These are phyloP conservation scores for Drosophila auraria DNA, from an alignment of 1,140 invertebrate species.

Conservation along the genomic window DNA sequence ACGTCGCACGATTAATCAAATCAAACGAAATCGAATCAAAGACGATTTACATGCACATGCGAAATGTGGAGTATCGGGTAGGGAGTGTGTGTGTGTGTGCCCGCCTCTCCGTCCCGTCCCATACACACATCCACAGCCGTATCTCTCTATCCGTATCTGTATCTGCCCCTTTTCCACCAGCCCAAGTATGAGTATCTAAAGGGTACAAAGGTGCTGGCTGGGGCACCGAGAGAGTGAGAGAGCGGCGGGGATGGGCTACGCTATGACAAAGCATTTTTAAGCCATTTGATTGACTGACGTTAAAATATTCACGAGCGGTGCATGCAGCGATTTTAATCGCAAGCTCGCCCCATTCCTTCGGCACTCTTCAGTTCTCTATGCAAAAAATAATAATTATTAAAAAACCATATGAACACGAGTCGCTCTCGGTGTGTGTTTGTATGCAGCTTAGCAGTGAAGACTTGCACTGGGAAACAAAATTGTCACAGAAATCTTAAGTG, in stretches of 20 bases:
- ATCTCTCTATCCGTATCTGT: slow-evolving; percentile 23
- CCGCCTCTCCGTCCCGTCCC: background rate
- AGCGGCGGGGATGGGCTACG: slow-evolving; percentile 6
- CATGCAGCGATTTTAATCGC: slow-evolving; percentile 78
- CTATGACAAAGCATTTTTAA: slow-evolving; percentile 83
- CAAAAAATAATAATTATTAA: slow-evolving; percentile 82
- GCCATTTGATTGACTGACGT: slow-evolving; percentile 83
- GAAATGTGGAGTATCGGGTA: slow-evolving; percentile 19
- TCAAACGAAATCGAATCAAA: slow-evolving; percentile 83
- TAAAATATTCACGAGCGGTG: slow-evolving; percentile 79
- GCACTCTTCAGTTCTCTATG: slow-evolving; percentile 67
- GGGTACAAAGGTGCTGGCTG: slow-evolving; percentile 8
- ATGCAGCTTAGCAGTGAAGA: slow-evolving; percentile 45
- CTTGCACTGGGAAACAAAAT: slow-evolving; percentile 18
- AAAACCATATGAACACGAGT: slow-evolving; percentile 68
- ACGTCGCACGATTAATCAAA: slow-evolving; percentile 79
- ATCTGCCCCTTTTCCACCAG: slow-evolving; percentile 18
- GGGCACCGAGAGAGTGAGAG: background rate
- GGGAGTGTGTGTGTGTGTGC: slow-evolving; percentile 5
- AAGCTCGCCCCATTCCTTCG: slow-evolving; percentile 70
- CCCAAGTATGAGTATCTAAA: slow-evolving; percentile 21
- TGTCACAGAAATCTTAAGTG: too few species aligned
- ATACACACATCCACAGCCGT: slow-evolving; percentile 5
- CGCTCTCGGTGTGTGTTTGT: slow-evolving; percentile 9
- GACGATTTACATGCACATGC: slow-evolving; percentile 76